Percentiles rank a stretch among this genome's conserved stretches.
Conservation (phyloP, 2,113 vertebrate genomes). For the Phaethon lepturus region DNA sequence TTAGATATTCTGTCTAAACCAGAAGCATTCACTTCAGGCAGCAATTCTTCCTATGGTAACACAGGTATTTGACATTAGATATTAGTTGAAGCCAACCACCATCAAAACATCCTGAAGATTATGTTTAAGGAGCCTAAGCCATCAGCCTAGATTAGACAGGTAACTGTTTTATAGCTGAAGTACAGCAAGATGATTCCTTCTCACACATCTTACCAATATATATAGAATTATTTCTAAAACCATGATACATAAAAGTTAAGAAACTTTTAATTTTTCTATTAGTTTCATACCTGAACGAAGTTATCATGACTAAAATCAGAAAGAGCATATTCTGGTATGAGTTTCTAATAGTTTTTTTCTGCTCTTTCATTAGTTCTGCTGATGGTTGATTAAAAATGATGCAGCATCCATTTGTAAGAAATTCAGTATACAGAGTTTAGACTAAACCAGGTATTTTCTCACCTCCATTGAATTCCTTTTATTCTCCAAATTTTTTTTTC, state of each 20-base stretch:
- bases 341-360: background rate
- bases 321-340: background rate
- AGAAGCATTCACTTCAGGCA: background rate
- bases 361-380: background rate
- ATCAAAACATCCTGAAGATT: background rate
- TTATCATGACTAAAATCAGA: background rate
- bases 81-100: background rate
- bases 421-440: background rate
- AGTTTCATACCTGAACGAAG: background rate
- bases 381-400: background rate
- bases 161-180: background rate
- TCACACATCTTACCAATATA: background rate
- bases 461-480: background rate
- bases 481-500: background rate
- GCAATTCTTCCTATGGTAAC: background rate
- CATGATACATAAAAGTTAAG: background rate
- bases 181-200: background rate
- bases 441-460: background rate
- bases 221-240: background rate
- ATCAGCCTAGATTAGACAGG: background rate
- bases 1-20: background rate
- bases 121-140: background rate
- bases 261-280: background rate
- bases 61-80: background rate
- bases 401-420: background rate